Evolutionary conservation across 2,888 invertebrate species (phyloP), one percentile per base, ranked within the genome.

Genomic region (Lobophora halterata): DNA sequence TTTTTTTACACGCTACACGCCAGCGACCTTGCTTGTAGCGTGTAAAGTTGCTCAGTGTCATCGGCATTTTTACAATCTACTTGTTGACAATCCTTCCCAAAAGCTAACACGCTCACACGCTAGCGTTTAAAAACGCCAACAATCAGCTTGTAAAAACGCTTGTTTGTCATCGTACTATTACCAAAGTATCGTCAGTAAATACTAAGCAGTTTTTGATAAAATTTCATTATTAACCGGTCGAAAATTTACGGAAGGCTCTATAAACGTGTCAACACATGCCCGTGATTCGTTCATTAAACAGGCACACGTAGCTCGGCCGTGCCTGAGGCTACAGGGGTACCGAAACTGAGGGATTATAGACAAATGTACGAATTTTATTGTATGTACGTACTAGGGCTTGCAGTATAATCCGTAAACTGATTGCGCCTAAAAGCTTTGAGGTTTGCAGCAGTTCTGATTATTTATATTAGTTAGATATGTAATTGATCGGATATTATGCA

Each of bases 281-380:
- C 40, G 51, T 55, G 52, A 58, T 59, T 57, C 58, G 58, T 61
- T 65, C 57, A 57, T 58, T 58, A 61, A 50, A 49, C 52, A 49
- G 46, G 49, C 31, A 41, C 46, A 49, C 50, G 49, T 46, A 47
- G 35, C 46, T 43, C 45, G 43, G n/a, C n/a, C n/a, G n/a, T n/a
- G n/a, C n/a, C n/a, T n/a, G n/a, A 44, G 38, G 30, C 35, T 46
- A 50, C 49, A 44, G 41, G 36, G 35, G 46, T 48, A 46, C 49
- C 57, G 53, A 21, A 55, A 57, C 52, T 57, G 52, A 52, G 54
- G 55, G 52, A 58, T 58, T 61, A 61, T 47, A 56, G 45, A 49
- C 47, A 54, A 58, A 58, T 52, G 49, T 50, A 50, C 48, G 24
- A 29, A 5, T 14, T 29, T 36, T 25, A 35, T 35, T 35, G 16